Percentiles rank a stretch among this genome's conserved stretches.
Evolutionary conservation across 2,888 invertebrate genomes (phyloP).

Genomic region (Odontothrips loti): DNA sequence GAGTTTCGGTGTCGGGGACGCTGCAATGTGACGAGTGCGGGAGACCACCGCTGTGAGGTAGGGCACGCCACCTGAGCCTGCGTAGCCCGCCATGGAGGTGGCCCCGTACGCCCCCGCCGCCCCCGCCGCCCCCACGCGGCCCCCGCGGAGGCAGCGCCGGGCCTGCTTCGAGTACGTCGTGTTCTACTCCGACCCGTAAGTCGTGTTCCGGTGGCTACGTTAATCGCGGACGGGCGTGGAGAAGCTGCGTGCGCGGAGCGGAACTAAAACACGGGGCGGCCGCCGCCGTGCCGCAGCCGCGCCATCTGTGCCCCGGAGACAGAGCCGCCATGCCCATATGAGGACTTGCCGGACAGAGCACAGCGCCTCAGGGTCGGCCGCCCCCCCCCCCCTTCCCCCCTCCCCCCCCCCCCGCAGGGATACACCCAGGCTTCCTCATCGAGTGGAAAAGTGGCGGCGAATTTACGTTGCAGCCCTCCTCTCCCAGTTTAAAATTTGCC

Average conservation of each 20-base stretch:
- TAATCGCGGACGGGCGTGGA: too few relatives aligned
- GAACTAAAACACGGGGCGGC: too few relatives aligned
- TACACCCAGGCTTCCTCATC: too few relatives aligned
- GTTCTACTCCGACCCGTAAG: neutral
- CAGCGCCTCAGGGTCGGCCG: constrained; percentile 46
- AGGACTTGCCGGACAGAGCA: constrained; percentile 20
- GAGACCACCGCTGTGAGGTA: constrained; percentile 29
- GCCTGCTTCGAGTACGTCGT: constrained; percentile 16
- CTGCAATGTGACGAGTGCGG: neutral
- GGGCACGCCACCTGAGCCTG: constrained; percentile 31
- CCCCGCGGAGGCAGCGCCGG: neutral
- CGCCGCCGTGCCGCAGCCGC: too few relatives aligned
- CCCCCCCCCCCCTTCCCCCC: constrained; percentile 44
- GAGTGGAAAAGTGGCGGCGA: too few relatives aligned
- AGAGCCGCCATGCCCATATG: neutral
- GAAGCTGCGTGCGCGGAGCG: too few relatives aligned
- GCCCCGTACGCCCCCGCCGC: neutral
- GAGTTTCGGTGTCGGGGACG: neutral
- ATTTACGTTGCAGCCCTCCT: too few relatives aligned
- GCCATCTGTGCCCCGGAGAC: too few relatives aligned
- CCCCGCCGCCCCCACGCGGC: neutral
- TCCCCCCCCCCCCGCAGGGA: neutral
- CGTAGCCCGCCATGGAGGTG: neutral
- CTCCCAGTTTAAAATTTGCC: too few relatives aligned
- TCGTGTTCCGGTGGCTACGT: too few relatives aligned